A percentile compares a stretch with the other conserved stretches of the same genome.
phyloP scores from a whole-genome alignment of 2,888 invertebrate species.

The Dicycla oo region DNA sequence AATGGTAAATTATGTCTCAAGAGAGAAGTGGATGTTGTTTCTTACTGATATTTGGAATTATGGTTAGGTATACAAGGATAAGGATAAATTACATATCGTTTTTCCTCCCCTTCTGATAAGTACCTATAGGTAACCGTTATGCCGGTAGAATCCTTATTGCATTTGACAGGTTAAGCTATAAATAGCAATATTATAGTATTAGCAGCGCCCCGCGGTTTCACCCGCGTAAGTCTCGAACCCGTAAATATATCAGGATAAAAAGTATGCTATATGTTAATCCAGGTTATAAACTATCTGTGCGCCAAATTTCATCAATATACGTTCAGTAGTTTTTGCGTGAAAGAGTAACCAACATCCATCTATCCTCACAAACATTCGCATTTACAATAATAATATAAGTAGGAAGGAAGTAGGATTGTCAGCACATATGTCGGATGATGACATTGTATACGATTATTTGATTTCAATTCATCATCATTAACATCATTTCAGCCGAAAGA shows the following conservation, averaged over 20 bases:
- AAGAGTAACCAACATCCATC: no score
- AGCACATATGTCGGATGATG: not conserved
- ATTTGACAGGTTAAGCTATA: not conserved
- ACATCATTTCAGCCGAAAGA: not conserved
- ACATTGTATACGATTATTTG: not conserved
- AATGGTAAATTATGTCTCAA: slow-evolving; percentile 40
- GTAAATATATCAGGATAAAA: no score
- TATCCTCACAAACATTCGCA: no score
- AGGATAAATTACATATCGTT: slow-evolving; percentile 1
- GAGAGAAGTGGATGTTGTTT: slow-evolving; percentile 17
- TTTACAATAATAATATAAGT: no score
- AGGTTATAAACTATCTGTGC: no score
- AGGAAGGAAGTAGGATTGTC: no score
- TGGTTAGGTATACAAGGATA: not conserved
- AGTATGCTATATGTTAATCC: no score
- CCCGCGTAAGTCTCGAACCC: no score
- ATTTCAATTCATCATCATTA: not conserved
- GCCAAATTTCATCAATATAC: no score
- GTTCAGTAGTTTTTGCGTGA: no score
- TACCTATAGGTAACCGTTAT: not conserved
- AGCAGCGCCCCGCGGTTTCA: no score
- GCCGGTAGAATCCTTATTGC: not conserved
- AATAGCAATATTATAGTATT: not conserved
- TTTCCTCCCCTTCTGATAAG: no score
- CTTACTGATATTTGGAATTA: not conserved